phyloP scores from a whole-genome alignment of 2,113 vertebrate species.

The Oreochromis tanganicae region DNA sequence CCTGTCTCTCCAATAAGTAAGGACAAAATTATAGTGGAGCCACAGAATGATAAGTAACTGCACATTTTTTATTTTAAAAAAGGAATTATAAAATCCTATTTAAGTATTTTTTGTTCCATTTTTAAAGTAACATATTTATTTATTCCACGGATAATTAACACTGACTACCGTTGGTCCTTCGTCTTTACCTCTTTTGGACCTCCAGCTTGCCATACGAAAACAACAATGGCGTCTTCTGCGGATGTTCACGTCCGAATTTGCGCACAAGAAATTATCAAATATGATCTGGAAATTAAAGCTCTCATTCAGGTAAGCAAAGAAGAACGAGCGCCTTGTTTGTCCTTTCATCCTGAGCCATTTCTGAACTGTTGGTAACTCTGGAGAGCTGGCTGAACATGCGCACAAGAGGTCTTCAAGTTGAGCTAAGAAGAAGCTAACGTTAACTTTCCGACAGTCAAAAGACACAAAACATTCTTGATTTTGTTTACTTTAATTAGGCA shows the following conservation, averaged over 20 bases:
- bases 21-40: neutral
- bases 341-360: neutral
- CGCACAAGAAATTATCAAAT: conserved; percentile 87
- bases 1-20: neutral
- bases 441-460: neutral
- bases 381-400: neutral
- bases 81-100: neutral
- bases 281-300: conserved; percentile 90
- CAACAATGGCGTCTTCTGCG: conserved; percentile 77
- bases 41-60: neutral
- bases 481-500: neutral
- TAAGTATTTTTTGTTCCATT: neutral
- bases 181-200: neutral
- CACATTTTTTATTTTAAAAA: neutral
- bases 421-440: neutral
- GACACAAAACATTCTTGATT: neutral
- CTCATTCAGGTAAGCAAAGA: conserved; percentile 79
- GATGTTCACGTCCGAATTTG: conserved; percentile 82
- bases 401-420: neutral
- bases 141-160: neutral
- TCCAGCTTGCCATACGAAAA: conserved; percentile 58
- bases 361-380: neutral
- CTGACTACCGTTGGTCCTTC: neutral
- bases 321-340: neutral
- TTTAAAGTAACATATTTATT: neutral